Conservation (phyloP, 23 tunicate species). For the Oikopleura dioica region DNA sequence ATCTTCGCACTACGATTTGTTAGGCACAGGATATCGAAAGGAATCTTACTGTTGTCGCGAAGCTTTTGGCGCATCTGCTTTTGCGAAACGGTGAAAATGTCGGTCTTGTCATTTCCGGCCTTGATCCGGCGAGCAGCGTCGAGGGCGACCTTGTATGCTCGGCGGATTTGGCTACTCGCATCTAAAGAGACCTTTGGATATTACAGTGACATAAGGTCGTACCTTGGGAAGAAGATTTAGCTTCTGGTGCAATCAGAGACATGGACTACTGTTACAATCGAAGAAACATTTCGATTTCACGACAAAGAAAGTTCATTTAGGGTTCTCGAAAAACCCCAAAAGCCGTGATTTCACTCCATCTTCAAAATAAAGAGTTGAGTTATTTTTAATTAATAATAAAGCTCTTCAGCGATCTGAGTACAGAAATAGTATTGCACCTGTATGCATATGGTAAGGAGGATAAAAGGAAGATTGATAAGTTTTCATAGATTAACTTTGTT, state of each 20-base stretch:
- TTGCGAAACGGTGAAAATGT: not conserved
- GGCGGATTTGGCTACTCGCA: too few species aligned
- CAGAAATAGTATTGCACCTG: too few species aligned
- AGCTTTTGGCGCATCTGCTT: conserved; percentile 11
- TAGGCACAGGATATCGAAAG: too few species aligned
- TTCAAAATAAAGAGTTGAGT: not conserved
- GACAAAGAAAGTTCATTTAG: not conserved
- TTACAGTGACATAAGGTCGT: not conserved
- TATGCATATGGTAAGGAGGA: too few species aligned
- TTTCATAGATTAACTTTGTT: too few species aligned
- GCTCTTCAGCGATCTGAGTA: too few species aligned
- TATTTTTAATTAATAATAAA: not conserved
- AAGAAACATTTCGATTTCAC: not conserved
- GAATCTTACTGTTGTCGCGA: conserved; percentile 4
- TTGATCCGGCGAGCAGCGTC: conserved; percentile 8
- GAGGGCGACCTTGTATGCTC: conserved; percentile 1
- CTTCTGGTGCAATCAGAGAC: conserved; percentile 3
- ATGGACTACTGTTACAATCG: not conserved
- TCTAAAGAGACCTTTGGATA: too few species aligned
- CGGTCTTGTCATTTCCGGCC: not conserved
- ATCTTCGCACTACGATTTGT: conserved; percentile 8
- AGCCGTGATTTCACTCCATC: conserved; percentile 4
- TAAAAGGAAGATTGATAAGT: too few species aligned
- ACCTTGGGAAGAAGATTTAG: not conserved
- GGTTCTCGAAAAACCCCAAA: not conserved